Evolutionary conservation across 2,113 vertebrate species (phyloP), one percentile per base, ranked within the genome.

Genomic region (Calypte anna): DNA sequence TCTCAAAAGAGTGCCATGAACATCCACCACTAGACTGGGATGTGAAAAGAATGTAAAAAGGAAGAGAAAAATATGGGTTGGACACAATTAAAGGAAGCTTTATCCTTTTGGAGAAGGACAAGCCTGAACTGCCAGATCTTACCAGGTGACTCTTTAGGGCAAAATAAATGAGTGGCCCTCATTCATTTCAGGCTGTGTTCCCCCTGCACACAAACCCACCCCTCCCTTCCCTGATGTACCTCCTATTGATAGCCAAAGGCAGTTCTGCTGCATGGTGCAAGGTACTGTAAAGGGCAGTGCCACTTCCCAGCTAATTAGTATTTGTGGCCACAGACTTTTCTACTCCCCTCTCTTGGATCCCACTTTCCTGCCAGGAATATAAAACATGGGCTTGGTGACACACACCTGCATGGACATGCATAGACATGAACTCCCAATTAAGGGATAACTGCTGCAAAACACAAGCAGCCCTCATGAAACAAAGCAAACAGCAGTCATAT

Each of bases 401-500:
- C 44, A 77, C 16, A 82, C 69, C 85, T 96, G 68, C 57, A 70
- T 54, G 66, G 82, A 94, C 96, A 92, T 81, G 76, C 46, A 76
- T 55, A 38, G 27, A 76, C 74, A 63, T 27, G 58, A 94, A 90
- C 67, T 90, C 94, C 82, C 86, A 94, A 36, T 92, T 95, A 91
- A 88, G 72, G 77, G 81, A 64, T 58, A 91, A 94, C 46, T 59
- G 43, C 80, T 90, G 67, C 9, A 62, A 95, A 96, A 93, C 82
- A 12, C 33, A 79, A 88, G 73, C 10, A 17, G 76, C 62, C 96
- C 58, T 97, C 69, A 27, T 12, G 74, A 97, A 96, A 88, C 74
- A 87, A 84, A 74, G 43, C 48, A 87, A 96, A 96, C 62, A 79
- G 74, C 12, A 16, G 88, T 91, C 21, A 14, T 82, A 96, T 96